phyloP scores from a whole-genome alignment of 2,797 vertebrate genomes.

The Pelobates cultripes region DNA sequence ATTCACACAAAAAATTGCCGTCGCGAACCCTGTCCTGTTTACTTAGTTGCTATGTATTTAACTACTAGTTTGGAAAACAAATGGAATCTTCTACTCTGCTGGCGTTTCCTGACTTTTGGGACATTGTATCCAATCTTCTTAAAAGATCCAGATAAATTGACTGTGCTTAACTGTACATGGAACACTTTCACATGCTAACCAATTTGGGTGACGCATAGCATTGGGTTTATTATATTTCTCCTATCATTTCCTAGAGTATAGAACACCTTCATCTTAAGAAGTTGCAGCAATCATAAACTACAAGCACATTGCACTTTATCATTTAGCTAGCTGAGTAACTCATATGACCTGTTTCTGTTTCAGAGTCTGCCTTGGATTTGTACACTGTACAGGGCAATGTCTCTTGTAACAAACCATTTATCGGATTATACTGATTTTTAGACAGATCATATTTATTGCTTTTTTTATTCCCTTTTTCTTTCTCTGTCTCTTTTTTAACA shows the following conservation, averaged over 20 bases:
- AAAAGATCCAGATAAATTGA: slow-evolving; percentile 9
- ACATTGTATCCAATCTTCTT: slow-evolving; percentile 20
- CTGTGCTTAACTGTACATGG: slow-evolving; percentile 1
- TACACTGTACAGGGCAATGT: slow-evolving; percentile 19
- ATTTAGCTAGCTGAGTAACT: slow-evolving; percentile 15
- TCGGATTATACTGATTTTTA: slow-evolving; percentile 26
- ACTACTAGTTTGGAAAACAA: slow-evolving; percentile 27
- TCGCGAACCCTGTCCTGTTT: background rate
- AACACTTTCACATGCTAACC: slow-evolving; percentile 26
- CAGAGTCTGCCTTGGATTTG: slow-evolving; percentile 23
- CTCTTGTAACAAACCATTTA: slow-evolving; percentile 32
- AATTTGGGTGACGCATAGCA: slow-evolving; percentile 19
- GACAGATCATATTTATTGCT: slow-evolving; percentile 20
- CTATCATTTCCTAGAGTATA: slow-evolving; percentile 8
- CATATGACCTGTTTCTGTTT: slow-evolving; percentile 35
- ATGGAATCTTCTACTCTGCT: slow-evolving; percentile 9
- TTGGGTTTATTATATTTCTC: background rate
- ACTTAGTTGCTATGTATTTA: slow-evolving; percentile 3
- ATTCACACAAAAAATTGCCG: background rate
- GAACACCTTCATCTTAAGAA: slow-evolving; percentile 21
- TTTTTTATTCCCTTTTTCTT: no score
- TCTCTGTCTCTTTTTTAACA: background rate
- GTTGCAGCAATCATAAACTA: slow-evolving; percentile 6
- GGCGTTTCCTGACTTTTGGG: slow-evolving; percentile 20
- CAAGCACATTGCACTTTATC: background rate